Evolutionary conservation across 2,113 vertebrate species (phyloP).

Genomic region (Zosterops hypoxanthus): DNA sequence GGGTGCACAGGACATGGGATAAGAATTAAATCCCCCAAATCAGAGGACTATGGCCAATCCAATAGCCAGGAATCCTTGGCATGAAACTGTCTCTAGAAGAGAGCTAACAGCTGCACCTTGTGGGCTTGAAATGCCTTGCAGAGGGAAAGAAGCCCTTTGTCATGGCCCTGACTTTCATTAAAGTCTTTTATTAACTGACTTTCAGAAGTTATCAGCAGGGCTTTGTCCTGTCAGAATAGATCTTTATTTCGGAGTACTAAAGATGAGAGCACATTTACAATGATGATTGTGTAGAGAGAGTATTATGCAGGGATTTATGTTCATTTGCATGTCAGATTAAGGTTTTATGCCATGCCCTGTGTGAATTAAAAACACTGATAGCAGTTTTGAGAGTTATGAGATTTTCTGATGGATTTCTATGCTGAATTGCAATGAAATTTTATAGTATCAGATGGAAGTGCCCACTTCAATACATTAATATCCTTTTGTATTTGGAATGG

Average conservation of each 20-base stretch:
- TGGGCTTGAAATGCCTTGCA: slow-evolving; percentile 3
- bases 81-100: not conserved
- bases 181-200: not conserved
- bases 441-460: not conserved
- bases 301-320: slow-evolving; percentile 12
- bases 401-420: not conserved
- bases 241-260: not conserved
- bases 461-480: not conserved
- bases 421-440: not conserved
- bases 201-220: not conserved
- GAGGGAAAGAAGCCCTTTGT: not conserved
- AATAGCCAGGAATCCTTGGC: not conserved
- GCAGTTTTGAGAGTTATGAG: not conserved
- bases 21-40: not conserved
- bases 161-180: not conserved
- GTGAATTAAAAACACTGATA: slow-evolving; percentile 7
- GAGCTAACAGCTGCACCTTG: slow-evolving; percentile 23
- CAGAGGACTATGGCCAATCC: not conserved
- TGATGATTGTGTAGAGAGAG: not conserved
- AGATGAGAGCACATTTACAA: not conserved
- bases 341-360: not conserved
- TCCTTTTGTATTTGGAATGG: not conserved
- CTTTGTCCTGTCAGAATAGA: not conserved
- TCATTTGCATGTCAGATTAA: not conserved
- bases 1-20: rapidly evolving